A percentile compares a stretch with the other conserved stretches of the same genome.
These are phyloP conservation scores for Drosophila nannoptera DNA, from an alignment of 1,140 invertebrate species.

Conservation along the genomic window DNA sequence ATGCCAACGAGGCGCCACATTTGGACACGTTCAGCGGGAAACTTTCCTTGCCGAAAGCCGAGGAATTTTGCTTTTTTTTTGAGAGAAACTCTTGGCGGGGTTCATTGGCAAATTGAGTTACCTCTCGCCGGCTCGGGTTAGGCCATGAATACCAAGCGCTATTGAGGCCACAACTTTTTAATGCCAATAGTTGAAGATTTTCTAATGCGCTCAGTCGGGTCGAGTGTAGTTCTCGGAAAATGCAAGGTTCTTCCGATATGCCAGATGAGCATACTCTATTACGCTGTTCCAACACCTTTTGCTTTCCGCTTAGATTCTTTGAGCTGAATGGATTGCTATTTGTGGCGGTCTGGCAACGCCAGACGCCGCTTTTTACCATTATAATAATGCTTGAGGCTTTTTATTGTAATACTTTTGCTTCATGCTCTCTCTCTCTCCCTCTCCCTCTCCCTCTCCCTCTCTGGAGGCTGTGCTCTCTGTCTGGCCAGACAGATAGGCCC, in stretches of 20 bases:
- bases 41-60: neutral
- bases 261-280: too few relatives aligned
- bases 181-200: neutral
- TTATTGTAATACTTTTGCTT: neutral
- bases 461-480: neutral
- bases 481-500: conserved; percentile 4
- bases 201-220: too few relatives aligned
- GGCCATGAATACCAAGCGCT: neutral
- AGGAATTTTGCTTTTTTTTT: too few relatives aligned
- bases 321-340: neutral
- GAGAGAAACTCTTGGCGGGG: too few relatives aligned
- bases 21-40: conserved; percentile 1
- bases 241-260: too few relatives aligned
- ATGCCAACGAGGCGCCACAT: conserved; percentile 10
- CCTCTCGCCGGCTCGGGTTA: neutral
- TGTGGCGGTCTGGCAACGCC: neutral
- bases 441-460: neutral
- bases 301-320: too few relatives aligned
- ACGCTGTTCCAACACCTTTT: too few relatives aligned
- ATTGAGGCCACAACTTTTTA: neutral
- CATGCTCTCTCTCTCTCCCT: neutral
- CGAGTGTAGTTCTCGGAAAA: too few relatives aligned
- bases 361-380: neutral
- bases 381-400: neutral
- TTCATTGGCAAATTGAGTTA: neutral